Percentiles rank a stretch among this genome's conserved stretches.
These are phyloP conservation scores for Phthorimaea operculella DNA, from an alignment of 1,140 invertebrate species.

Conservation along the genomic window DNA sequence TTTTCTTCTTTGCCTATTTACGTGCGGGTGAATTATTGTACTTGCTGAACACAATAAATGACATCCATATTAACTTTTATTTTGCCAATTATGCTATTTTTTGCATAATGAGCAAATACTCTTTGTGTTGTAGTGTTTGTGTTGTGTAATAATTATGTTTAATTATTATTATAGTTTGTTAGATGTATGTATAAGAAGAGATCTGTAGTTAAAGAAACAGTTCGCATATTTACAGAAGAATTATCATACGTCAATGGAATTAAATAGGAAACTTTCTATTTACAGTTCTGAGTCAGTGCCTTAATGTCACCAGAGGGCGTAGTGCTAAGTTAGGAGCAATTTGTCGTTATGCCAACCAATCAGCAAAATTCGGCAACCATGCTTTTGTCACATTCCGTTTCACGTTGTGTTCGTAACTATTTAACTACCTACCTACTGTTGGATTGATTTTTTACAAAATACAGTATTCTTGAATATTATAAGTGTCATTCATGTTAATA, in stretches of 20 bases:
- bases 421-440: too few species aligned
- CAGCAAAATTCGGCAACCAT: too few species aligned
- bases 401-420: too few species aligned
- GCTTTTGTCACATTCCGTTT: too few species aligned
- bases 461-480: too few species aligned
- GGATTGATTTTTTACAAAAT: too few species aligned
- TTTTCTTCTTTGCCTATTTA: not conserved
- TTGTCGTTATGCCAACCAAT: too few species aligned
- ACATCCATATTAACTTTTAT: conserved; percentile 45
- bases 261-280: too few species aligned
- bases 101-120: conserved; percentile 67
- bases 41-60: conserved; percentile 46
- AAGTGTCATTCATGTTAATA: too few species aligned
- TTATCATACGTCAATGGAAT: not conserved
- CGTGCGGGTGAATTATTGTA: conserved; percentile 16
- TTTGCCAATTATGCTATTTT: conserved; percentile 65
- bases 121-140: conserved; percentile 28
- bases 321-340: too few species aligned
- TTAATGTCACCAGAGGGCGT: too few species aligned
- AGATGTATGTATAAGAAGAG: not conserved
- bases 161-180: conserved; percentile 9
- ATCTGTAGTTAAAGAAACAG: not conserved
- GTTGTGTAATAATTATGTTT: conserved; percentile 11
- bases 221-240: conserved; percentile 4
- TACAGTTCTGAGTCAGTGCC: too few species aligned